These are phyloP conservation scores for Solea senegalensis DNA, from an alignment of 2,113 vertebrate genomes.

Conservation along the genomic window DNA sequence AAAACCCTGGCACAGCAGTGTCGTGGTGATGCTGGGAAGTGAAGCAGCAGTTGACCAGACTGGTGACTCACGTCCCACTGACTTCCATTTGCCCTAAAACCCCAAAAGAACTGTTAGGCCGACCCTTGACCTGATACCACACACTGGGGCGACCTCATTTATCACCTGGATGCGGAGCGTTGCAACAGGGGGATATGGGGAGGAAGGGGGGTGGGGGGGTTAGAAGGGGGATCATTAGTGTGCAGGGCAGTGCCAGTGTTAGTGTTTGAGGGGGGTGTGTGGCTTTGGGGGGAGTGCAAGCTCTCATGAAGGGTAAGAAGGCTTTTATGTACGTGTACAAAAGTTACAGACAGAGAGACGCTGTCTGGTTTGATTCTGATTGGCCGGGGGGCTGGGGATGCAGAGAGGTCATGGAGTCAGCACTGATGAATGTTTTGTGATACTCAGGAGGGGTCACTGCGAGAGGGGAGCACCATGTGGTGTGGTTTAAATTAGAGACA, in stretches of 20 bases:
- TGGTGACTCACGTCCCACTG: constrained; percentile 33
- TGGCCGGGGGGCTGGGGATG: constrained; percentile 46
- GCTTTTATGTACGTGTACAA: constrained; percentile 62
- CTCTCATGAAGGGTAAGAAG: constrained; percentile 38
- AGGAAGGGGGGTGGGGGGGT: not conserved
- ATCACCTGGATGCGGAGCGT: constrained; percentile 71
- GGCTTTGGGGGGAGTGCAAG: constrained; percentile 31
- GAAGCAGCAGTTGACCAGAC: not conserved
- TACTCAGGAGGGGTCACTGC: constrained; percentile 38
- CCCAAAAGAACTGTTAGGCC: constrained; percentile 51
- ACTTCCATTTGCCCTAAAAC: constrained; percentile 55
- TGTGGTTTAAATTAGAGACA: constrained; percentile 72
- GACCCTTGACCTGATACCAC: constrained; percentile 58
- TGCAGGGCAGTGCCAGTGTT: constrained; percentile 40
- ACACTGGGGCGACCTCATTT: constrained; percentile 69
- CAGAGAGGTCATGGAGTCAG: constrained; percentile 66
- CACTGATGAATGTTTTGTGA: constrained; percentile 70
- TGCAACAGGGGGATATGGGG: constrained; percentile 41
- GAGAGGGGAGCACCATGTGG: not conserved
- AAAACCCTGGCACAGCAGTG: not conserved
- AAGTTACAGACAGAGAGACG: constrained; percentile 71
- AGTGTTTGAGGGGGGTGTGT: constrained; percentile 17
- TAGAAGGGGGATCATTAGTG: constrained; percentile 51
- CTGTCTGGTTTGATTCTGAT: constrained; percentile 70
- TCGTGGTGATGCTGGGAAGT: not conserved